These are phyloP conservation scores for Sinella curviseta DNA, from an alignment of 1,140 invertebrate genomes.

Conservation along the genomic window DNA sequence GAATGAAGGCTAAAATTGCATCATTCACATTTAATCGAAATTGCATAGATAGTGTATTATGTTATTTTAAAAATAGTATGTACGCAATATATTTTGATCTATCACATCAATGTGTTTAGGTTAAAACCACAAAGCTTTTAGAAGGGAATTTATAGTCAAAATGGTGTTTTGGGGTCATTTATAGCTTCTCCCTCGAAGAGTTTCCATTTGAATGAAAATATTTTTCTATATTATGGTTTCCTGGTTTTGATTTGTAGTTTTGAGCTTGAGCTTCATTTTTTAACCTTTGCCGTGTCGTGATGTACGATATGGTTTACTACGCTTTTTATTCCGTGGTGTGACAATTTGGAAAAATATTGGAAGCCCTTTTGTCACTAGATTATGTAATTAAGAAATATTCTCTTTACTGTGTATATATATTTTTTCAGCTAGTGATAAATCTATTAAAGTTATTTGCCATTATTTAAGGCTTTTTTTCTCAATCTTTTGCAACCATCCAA, in stretches of 20 bases:
- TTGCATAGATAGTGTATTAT: neutral
- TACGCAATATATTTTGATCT: neutral
- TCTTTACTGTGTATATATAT: neutral
- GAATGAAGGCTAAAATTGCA: neutral
- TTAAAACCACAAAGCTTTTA: no score
- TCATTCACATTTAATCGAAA: neutral
- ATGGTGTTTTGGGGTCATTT: no score
- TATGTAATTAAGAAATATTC: neutral
- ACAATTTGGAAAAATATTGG: neutral
- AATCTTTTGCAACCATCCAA: neutral
- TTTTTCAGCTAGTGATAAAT: neutral
- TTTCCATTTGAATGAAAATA: neutral
- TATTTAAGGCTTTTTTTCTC: neutral
- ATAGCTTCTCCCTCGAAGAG: no score
- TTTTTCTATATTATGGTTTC: neutral
- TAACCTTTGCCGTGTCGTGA: neutral
- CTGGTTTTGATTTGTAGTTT: neutral
- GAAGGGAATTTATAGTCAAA: no score
- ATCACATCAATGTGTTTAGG: no score
- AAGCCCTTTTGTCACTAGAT: neutral
- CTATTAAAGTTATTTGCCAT: neutral
- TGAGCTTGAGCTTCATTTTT: neutral
- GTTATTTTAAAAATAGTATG: neutral
- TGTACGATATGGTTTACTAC: neutral
- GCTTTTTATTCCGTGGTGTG: neutral